Conservation (phyloP, 2,113 vertebrate species). For the Pterocles burchelli region DNA sequence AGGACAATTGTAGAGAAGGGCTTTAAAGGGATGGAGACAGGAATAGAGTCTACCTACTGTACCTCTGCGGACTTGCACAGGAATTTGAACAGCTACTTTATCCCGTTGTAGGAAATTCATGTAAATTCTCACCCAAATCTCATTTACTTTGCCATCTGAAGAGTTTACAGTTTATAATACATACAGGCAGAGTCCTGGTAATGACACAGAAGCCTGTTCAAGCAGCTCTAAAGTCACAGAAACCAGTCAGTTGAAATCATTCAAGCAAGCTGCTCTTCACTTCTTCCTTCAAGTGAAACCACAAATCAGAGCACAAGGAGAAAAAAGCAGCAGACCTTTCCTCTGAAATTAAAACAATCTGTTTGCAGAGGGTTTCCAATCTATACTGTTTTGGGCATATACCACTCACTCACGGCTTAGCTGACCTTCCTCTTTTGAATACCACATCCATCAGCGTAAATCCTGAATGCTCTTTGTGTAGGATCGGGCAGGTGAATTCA, state of each 20-base stretch:
- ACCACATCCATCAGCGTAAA: neutral
- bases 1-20: neutral
- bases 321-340: neutral
- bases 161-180: neutral
- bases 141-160: neutral
- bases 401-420: neutral
- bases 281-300: neutral
- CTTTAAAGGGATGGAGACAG: neutral
- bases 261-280: neutral
- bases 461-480: neutral
- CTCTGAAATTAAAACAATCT: neutral
- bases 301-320: neutral
- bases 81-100: neutral
- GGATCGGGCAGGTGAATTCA: neutral
- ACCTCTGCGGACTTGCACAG: neutral
- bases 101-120: neutral
- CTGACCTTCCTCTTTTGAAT: neutral
- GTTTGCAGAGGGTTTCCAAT: neutral
- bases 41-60: neutral
- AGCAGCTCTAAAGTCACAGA: neutral
- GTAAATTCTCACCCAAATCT: neutral
- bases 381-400: neutral
- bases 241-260: neutral
- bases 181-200: neutral
- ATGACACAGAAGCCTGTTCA: neutral